Conservation (phyloP, 2,888 invertebrate species). For the Gastrophysa polygoni region DNA sequence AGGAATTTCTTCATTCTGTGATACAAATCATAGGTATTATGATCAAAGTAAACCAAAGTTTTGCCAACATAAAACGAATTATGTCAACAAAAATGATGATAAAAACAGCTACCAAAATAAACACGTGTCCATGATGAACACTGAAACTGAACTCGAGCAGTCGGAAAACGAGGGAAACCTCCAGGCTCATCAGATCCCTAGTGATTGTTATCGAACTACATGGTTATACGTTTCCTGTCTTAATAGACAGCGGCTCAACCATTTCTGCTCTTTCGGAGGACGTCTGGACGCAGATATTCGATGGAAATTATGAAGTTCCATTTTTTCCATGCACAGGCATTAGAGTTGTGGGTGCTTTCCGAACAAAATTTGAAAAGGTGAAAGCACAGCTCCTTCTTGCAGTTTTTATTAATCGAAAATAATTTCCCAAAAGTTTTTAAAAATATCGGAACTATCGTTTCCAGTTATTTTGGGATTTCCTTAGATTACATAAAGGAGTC, state of each 20-base stretch:
- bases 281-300: conserved; percentile 2
- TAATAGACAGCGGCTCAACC: not conserved
- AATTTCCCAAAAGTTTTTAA: conserved; percentile 6
- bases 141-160: not conserved
- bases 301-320: not conserved
- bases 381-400: not conserved
- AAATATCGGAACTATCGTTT: not conserved
- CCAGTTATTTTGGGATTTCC: conserved; percentile 3
- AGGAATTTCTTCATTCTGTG: no score
- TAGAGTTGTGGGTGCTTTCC: conserved; percentile 11
- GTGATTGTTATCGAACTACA: not conserved
- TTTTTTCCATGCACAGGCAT: conserved; percentile 10
- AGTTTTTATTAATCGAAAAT: not conserved
- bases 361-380: conserved; percentile 3
- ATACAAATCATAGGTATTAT: no score
- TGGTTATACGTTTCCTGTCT: not conserved
- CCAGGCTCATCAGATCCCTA: not conserved
- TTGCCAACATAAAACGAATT: no score
- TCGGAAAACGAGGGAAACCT: no score
- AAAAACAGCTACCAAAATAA: not conserved
- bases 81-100: no score
- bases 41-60: no score
- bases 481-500: not conserved
- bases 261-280: not conserved
- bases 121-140: not conserved